Evolutionary conservation across 1,140 invertebrate genomes (phyloP).

Genomic region (Bombus impatiens): DNA sequence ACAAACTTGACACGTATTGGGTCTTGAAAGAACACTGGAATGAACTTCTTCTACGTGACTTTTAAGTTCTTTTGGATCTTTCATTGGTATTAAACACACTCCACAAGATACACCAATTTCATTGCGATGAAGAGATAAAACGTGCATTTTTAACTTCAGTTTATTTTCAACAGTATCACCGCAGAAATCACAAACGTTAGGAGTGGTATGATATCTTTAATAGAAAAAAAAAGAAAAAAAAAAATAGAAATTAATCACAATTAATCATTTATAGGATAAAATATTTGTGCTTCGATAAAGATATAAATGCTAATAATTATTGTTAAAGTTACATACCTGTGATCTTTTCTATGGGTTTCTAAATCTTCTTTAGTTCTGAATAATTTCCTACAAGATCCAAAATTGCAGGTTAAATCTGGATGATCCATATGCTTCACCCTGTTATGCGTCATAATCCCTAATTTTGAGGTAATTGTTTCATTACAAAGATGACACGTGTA

Average conservation of each 20-base stretch:
- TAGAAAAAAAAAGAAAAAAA: fast-evolving
- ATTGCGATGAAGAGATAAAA: slow-evolving; percentile 83
- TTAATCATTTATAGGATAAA: background rate
- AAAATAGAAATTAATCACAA: background rate
- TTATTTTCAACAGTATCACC: slow-evolving; percentile 85
- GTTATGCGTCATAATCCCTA: slow-evolving; percentile 85
- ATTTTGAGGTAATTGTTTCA: slow-evolving; percentile 83
- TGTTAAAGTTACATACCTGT: slow-evolving; percentile 69
- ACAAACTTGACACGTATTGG: slow-evolving; percentile 85
- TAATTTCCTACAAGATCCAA: slow-evolving; percentile 82
- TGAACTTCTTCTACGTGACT: slow-evolving; percentile 84
- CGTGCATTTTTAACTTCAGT: slow-evolving; percentile 85
- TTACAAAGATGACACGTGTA: slow-evolving; percentile 84
- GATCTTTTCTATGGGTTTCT: slow-evolving; percentile 82
- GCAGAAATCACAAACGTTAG: slow-evolving; percentile 85
- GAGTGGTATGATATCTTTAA: slow-evolving; percentile 73
- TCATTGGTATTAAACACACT: slow-evolving; percentile 84
- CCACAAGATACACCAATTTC: slow-evolving; percentile 84
- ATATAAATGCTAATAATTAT: background rate
- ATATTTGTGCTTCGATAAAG: background rate
- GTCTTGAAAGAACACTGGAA: slow-evolving; percentile 79
- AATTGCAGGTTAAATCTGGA: slow-evolving; percentile 82
- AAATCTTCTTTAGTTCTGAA: slow-evolving; percentile 84
- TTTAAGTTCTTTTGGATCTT: slow-evolving; percentile 83
- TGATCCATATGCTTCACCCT: slow-evolving; percentile 83